These are phyloP conservation scores for Sminthurinus aureus DNA, from an alignment of 2,888 invertebrate species.

Conservation along the genomic window DNA sequence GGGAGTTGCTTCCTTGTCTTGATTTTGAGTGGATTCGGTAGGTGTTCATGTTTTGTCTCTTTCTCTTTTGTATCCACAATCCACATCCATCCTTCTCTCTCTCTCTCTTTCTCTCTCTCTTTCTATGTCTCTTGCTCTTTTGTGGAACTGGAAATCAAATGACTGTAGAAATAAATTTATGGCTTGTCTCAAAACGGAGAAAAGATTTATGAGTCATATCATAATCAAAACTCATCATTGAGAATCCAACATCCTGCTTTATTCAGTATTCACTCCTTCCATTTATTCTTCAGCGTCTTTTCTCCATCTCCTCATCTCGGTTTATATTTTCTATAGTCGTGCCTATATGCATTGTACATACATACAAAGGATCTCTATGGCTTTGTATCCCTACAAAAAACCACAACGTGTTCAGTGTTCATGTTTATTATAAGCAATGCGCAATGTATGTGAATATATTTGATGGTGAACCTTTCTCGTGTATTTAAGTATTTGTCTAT, in stretches of 20 bases:
- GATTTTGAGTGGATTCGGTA: conserved; percentile 23
- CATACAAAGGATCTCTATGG: no score
- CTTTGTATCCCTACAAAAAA: no score
- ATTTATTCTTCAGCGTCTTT: background rate
- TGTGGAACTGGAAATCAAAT: conserved; percentile 4
- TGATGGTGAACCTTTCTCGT: no score
- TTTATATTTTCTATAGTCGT: background rate
- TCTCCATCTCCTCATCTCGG: conserved; percentile 1
- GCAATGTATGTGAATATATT: no score
- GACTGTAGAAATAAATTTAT: conserved; percentile 42
- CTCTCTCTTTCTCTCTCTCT: background rate
- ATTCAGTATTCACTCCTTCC: conserved; percentile 17
- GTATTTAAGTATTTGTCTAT: no score
- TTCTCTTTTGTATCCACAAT: no score
- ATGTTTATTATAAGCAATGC: no score
- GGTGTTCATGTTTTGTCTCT: conserved; percentile 12
- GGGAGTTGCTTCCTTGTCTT: conserved; percentile 8
- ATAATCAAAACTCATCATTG: conserved; percentile 47
- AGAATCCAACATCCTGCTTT: conserved; percentile 27
- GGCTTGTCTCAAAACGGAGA: conserved; percentile 40
- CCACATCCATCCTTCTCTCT: no score
- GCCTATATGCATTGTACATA: no score
- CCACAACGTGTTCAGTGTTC: no score
- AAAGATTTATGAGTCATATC: conserved; percentile 45
- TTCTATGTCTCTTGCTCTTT: background rate